Evolutionary conservation across 2,113 vertebrate species (phyloP).

Genomic region (Grantiella picta): DNA sequence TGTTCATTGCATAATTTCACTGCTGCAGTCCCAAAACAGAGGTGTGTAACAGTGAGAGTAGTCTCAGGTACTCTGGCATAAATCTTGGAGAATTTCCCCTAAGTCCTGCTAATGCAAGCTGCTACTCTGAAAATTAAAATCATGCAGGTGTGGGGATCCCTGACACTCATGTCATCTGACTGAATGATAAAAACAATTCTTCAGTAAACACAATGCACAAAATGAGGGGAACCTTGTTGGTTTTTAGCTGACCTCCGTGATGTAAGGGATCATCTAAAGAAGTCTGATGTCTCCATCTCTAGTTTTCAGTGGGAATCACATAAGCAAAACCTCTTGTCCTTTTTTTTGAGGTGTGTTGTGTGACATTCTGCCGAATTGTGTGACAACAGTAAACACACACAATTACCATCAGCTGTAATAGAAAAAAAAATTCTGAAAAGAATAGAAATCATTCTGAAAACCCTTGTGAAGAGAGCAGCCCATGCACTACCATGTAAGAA

Average conservation of each 20-base stretch:
- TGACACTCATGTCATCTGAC: neutral
- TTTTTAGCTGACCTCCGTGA: neutral
- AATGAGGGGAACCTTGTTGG: neutral
- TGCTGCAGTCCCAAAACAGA: neutral
- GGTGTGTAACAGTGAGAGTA: neutral
- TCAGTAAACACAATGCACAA: neutral
- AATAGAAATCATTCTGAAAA: neutral
- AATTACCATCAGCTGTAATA: neutral
- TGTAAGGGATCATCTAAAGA: neutral
- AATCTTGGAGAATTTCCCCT: neutral
- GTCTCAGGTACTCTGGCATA: neutral
- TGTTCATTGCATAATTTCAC: neutral
- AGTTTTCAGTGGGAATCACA: neutral
- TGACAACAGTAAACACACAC: neutral
- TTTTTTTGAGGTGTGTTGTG: neutral
- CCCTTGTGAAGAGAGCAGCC: neutral
- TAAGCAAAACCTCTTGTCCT: neutral
- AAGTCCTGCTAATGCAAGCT: neutral
- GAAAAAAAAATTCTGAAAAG: too few species aligned
- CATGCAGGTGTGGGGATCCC: neutral
- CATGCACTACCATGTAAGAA: fast-evolving
- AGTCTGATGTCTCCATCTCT: neutral
- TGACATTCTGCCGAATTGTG: neutral
- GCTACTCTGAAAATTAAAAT: neutral
- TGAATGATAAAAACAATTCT: neutral